These are phyloP conservation scores for Sandelia bainsii DNA, from an alignment of 2,797 vertebrate species.

Conservation along the genomic window DNA sequence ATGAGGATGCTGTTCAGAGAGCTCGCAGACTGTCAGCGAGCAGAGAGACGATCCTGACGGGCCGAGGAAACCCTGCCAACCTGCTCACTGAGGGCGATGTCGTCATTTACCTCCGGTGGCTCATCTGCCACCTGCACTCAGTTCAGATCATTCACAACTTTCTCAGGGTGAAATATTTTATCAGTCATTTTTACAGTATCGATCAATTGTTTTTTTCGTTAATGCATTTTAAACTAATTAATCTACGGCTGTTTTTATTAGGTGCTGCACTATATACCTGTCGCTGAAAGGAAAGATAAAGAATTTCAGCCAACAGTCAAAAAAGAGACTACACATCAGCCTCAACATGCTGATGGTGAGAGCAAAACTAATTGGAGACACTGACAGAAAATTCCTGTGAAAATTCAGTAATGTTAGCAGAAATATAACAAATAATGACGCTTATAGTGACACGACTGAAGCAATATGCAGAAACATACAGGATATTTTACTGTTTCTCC, in stretches of 20 bases:
- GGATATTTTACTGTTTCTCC: too few species aligned
- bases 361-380: not conserved
- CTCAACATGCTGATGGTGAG: conserved; percentile 44
- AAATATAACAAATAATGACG: too few species aligned
- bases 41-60: conserved; percentile 76
- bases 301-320: conserved; percentile 19
- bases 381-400: too few species aligned
- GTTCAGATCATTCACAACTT: conserved; percentile 79
- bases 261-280: conserved; percentile 82
- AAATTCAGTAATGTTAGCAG: too few species aligned
- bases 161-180: conserved; percentile 73
- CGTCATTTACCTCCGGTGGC: conserved; percentile 81
- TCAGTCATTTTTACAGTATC: not conserved
- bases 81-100: conserved; percentile 81
- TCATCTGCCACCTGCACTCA: conserved; percentile 84
- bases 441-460: too few species aligned
- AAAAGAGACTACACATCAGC: not conserved
- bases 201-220: not conserved
- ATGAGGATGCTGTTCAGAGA: conserved; percentile 80
- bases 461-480: too few species aligned
- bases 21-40: conserved; percentile 79
- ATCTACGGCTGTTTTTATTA: conserved; percentile 20
- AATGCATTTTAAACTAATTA: not conserved
- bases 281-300: conserved; percentile 70
- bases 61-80: conserved; percentile 63